Evolutionary conservation across 2,888 invertebrate species (phyloP), one percentile per base, ranked within the genome.

Genomic region (Epistrophe grossulariae): DNA sequence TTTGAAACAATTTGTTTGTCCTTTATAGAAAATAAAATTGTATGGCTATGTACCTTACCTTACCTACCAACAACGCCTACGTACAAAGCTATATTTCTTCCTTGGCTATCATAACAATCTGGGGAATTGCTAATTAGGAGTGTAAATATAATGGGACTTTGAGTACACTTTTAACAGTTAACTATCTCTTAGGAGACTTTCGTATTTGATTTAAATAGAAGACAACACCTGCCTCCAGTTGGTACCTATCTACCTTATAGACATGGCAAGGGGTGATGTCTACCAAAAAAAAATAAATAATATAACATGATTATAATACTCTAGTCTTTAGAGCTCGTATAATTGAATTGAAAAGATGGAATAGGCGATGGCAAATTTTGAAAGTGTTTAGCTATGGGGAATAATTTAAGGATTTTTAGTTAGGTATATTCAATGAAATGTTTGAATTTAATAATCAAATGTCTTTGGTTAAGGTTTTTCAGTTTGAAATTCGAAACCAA

Each of bases 131-230:
- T 70, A 70, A 70, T 70, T 70, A 70, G 70, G 70, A 70, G 40
- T 24, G 55, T 70, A 55, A 70, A 70, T 55, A 70, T 70, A 70
- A 70, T 70, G 55, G 70, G 55, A 70, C 70, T 70, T 70, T 70
- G 52, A 70, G 70, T 40, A 70, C 28, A 68, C 68, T 68, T 70
- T 70, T 40, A 70, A 70, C 28, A 55, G 70, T 70, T 70, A 55
- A 70, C 70, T 68, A 68, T 68, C 52, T 52, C 62, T 55, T 2
- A 70, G 40, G 40, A 55, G 55, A 52, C 40, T 70, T 55, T 52
- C 24, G 50, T 15, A 38, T 70, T 55, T 70, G 70, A 70, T 55
- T 70, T 70, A 24, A 55, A 40, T 55, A 55, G 55, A 24, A 55
- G 70, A 4, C 55, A 70, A 62, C 62, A 62, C 62, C 62, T 62